These are phyloP conservation scores for Lasiurus borealis DNA, from an alignment of 2,113 vertebrate species.

Conservation along the genomic window DNA sequence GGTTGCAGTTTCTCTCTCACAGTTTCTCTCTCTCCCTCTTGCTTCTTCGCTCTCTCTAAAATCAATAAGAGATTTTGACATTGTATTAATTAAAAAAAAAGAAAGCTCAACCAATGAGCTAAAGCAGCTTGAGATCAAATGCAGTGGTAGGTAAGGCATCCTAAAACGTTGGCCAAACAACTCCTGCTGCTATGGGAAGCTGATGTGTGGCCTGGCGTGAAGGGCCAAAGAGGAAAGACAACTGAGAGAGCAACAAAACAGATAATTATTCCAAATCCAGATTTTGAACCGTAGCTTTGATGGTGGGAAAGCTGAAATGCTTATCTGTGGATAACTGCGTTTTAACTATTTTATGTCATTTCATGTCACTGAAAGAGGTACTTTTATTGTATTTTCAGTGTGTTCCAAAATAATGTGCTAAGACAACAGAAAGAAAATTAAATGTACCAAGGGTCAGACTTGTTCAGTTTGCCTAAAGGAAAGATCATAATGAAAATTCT, in stretches of 20 bases:
- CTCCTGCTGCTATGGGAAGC: neutral
- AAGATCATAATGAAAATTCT: constrained; percentile 52
- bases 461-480: constrained; percentile 37
- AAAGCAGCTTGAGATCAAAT: neutral
- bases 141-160: neutral
- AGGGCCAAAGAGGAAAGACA: neutral
- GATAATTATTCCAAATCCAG: too few relatives aligned
- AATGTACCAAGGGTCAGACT: neutral
- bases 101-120: neutral
- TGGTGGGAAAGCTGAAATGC: too few relatives aligned
- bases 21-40: neutral
- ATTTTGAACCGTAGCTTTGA: too few relatives aligned
- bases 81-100: neutral
- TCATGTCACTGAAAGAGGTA: neutral
- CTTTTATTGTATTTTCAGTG: constrained; percentile 4
- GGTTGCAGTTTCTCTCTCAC: neutral
- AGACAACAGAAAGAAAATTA: constrained; percentile 37
- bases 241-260: neutral
- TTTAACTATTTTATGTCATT: constrained; percentile 17
- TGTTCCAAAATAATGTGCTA: constrained; percentile 48
- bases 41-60: neutral
- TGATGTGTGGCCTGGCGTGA: neutral
- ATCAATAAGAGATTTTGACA: neutral
- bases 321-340: neutral
- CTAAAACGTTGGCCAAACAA: neutral